Percentiles rank a stretch among this genome's conserved stretches.
phyloP scores from a whole-genome alignment of 2,797 vertebrate species.

The Notamacropus eugenii region DNA sequence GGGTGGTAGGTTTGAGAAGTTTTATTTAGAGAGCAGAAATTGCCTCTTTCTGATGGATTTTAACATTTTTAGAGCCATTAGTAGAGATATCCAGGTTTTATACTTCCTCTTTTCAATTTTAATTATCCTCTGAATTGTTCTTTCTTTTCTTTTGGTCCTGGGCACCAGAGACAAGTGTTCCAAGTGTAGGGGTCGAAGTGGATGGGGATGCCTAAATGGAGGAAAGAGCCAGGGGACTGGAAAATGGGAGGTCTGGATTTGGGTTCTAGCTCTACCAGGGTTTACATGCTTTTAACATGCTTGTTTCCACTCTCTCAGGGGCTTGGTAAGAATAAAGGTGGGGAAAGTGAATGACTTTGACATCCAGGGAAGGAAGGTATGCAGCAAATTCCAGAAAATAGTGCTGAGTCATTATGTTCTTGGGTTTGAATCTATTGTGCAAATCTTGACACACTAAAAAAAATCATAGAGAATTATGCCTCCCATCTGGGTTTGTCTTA shows the following conservation, averaged over 20 bases:
- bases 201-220: neutral
- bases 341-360: neutral
- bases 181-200: neutral
- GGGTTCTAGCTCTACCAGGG: neutral
- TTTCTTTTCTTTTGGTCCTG: slow-evolving; percentile 45
- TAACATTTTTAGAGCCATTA: slow-evolving; percentile 19
- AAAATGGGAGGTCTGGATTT: neutral
- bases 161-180: slow-evolving; percentile 43
- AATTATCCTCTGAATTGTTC: slow-evolving; percentile 31
- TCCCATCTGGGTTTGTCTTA: neutral
- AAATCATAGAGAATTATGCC: neutral
- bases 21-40: neutral
- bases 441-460: neutral
- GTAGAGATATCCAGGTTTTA: neutral
- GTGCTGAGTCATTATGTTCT: neutral
- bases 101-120: slow-evolving; percentile 21
- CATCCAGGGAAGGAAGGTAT: neutral
- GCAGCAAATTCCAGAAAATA: neutral
- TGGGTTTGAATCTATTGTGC: neutral
- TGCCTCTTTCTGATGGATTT: slow-evolving; percentile 20
- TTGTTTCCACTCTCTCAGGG: neutral
- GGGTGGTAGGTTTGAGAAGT: slow-evolving; percentile 23
- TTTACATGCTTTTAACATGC: neutral
- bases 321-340: neutral
- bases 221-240: neutral